phyloP scores from a whole-genome alignment of 64 coral and sea anemone species.

The Trachythela sp. region DNA sequence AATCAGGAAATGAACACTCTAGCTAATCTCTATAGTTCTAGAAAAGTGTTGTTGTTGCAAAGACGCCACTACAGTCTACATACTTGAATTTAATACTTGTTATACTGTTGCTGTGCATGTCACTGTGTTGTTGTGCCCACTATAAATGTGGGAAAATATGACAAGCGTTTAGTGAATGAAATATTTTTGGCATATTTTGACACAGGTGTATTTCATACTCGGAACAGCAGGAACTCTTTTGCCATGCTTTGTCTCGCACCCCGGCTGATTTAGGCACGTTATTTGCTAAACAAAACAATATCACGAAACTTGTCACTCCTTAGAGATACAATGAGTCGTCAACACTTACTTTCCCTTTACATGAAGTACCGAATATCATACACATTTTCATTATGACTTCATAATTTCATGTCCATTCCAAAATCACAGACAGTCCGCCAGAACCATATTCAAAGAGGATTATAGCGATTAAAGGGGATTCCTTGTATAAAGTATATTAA shows the following conservation, averaged over 20 bases:
- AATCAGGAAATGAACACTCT: not conserved
- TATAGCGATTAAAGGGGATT: not conserved
- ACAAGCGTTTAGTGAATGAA: not conserved
- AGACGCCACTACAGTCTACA: not conserved
- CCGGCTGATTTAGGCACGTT: not conserved
- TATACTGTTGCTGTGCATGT: not conserved
- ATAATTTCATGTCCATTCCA: too few relatives aligned
- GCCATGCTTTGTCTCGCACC: not conserved
- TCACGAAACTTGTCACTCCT: not conserved
- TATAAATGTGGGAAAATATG: not conserved
- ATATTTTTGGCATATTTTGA: not conserved
- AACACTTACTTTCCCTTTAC: not conserved
- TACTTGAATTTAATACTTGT: not conserved
- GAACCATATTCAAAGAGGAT: not conserved
- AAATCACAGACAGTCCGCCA: too few relatives aligned
- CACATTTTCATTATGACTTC: too few relatives aligned
- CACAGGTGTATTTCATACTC: not conserved
- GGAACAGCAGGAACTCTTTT: not conserved
- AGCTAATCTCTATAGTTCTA: too few relatives aligned
- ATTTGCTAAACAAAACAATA: constrained; percentile 5
- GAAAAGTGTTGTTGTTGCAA: not conserved
- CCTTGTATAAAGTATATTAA: not conserved
- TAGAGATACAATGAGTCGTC: not conserved
- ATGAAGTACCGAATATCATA: not conserved
- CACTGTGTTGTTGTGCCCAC: not conserved